Base-by-base conservation (phyloP, 1,140 invertebrate species). In the Tribolium castaneum region DNA sequence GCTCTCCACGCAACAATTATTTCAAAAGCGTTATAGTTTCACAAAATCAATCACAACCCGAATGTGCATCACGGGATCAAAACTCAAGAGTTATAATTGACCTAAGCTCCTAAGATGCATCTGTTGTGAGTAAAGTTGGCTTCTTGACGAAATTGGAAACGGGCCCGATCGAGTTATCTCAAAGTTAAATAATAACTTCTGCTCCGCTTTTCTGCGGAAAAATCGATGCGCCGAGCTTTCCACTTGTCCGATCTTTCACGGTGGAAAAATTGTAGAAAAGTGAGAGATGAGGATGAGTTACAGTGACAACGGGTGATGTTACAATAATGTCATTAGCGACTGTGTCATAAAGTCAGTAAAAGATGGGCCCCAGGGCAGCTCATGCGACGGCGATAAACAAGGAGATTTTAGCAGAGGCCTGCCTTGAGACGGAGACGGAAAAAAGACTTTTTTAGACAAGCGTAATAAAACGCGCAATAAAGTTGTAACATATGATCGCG, bases 111-210 rank as follows among this genome's bases (percentile, higher is more conserved):
- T 52, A 66, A 66, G 59, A 66, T 66, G 59, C 59, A 66, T 66
- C 59, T 66, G 59, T 66, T 66, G 59, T 66, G 59, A 35, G 14
- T 10, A 66, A 66, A 66, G 59, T 66, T 39, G n/a, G 30, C 12
- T 66, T 66, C 34, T 66, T 35, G 59, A 12, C 30, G 59, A 66
- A 66, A 66, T 66, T 66, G 59, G 59, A 66, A 35, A 66, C 30
- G 59, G 30, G 22, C n/a, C 14, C 59, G 59, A 66, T 66, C 59
- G 25, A 35, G 59, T 66, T 66, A 66, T 66, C 59, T 66, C 59
- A 66, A 66, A 66, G 59, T 66, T 66, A 66, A 66, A 66, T 66
- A 66, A 66, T 66, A 66, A 66, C 59, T 66, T 35, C 14, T 66
- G 59, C 25, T 30, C 25, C 25, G 25, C 25, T 30, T 30, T 30